A percentile compares a stretch with the other conserved stretches of the same genome.
phyloP scores from a whole-genome alignment of 2,113 vertebrate genomes.

The Cyprinodon brontotheroides region DNA sequence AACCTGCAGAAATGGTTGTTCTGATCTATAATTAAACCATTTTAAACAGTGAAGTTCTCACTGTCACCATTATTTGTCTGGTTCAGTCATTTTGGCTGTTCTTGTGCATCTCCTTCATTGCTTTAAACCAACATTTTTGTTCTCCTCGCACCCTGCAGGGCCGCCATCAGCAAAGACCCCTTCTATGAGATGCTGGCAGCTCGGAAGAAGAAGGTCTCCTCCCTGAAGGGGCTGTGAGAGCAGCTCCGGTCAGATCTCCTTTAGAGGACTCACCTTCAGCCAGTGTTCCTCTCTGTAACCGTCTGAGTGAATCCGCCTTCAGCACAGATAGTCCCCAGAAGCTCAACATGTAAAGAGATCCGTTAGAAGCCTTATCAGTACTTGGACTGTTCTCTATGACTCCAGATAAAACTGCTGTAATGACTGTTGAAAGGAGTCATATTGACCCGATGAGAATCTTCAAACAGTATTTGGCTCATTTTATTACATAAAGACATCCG shows the following conservation, averaged over 20 bases:
- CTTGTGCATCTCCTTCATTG: background rate
- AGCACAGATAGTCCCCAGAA: background rate
- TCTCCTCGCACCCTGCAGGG: slow-evolving; percentile 74
- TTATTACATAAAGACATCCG: background rate
- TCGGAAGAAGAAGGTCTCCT: slow-evolving; percentile 96
- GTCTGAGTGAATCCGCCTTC: background rate
- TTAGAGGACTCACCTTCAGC: background rate
- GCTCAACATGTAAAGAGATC: background rate
- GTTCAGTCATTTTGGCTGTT: too few species aligned
- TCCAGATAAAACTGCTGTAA: slow-evolving; percentile 8
- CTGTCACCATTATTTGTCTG: too few species aligned
- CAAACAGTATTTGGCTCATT: slow-evolving; percentile 12
- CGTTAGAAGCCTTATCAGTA: slow-evolving; percentile 12
- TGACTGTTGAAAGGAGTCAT: slow-evolving; percentile 11
- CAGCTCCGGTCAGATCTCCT: slow-evolving; percentile 18
- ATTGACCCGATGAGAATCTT: slow-evolving; percentile 8
- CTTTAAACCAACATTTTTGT: background rate
- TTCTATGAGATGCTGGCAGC: slow-evolving; percentile 98
- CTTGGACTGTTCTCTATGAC: background rate
- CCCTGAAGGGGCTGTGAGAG: slow-evolving; percentile 87
- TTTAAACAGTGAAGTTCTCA: too few species aligned
- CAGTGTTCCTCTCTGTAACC: background rate
- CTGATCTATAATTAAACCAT: too few species aligned
- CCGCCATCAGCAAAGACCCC: slow-evolving; percentile 96
- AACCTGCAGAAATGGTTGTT: too few species aligned